Evolutionary conservation across 2,113 vertebrate genomes (phyloP).

Genomic region (Ceratotherium simum): DNA sequence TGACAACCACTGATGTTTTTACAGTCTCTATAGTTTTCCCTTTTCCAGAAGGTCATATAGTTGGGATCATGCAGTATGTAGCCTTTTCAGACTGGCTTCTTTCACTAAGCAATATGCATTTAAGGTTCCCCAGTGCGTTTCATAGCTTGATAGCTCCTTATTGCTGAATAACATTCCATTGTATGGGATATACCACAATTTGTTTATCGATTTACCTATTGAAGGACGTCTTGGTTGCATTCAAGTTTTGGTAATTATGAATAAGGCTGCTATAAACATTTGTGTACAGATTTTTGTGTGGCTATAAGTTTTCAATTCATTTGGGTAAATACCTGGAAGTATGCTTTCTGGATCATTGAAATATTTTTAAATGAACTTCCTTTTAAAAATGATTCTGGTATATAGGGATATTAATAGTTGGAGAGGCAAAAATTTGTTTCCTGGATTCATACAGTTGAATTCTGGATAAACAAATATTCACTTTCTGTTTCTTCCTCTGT

Average conservation of each 20-base stretch:
- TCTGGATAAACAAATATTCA: neutral
- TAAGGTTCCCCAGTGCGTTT: neutral
- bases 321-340: constrained; percentile 24
- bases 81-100: neutral
- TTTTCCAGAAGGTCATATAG: neutral
- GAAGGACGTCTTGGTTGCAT: neutral
- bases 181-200: neutral
- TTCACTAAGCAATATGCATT: neutral
- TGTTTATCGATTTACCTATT: neutral
- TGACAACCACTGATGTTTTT: neutral
- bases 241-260: constrained; percentile 5
- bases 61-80: neutral
- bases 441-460: constrained; percentile 1
- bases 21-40: neutral
- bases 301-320: constrained; percentile 1
- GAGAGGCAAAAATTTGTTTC: neutral
- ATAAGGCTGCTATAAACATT: neutral
- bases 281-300: neutral
- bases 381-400: neutral
- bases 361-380: constrained; percentile 40
- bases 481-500: constrained; percentile 22
- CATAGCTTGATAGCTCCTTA: neutral
- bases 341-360: neutral
- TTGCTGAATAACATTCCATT: neutral
- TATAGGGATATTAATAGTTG: constrained; percentile 27